Evolutionary conservation across 1,140 invertebrate genomes (phyloP), one percentile per base, ranked within the genome.

Genomic region (Orchesella cincta): DNA sequence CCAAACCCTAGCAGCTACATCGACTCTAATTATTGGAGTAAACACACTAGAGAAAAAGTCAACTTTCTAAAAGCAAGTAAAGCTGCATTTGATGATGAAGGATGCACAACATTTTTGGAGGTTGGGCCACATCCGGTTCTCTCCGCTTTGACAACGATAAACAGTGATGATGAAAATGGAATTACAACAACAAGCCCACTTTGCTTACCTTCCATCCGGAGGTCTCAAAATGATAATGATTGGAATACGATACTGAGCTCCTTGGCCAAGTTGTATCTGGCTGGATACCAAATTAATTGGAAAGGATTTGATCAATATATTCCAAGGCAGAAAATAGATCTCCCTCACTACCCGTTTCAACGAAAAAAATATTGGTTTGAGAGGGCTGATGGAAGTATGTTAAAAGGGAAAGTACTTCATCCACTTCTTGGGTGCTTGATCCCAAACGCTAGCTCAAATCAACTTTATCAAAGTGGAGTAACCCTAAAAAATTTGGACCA

Each of bases 311-410:
- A 73, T 26, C 14, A 28, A 18, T 28, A n/a, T 14, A 39, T n/a
- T 26, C 16, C 8, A 14, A 3, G 71, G 26, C 52, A 28, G 46
- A 57, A 57, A 23, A 73, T 73, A 8, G 3, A 14, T 12, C 31
- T 80, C 12, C 79, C 79, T 18, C 54, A 34, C 0, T 76, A 80
- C 35, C 76, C 72, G 16, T 80, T 77, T 54, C 76, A 80, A 16
- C 16, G 76, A n/a, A 36, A 77, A 52, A 54, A 64, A 18, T 77
- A 33, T 39, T 80, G 79, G 79, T 72, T 31, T 34, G 70, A 73
- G 39, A 20, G 20, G 39, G 62, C 33, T 33, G 62, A 67, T 23
- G 8, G 62, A 8, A 67, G 28, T 16, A 35, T 8, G 14, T 14
- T 29, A n/a, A 29, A 14, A 8, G 23, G 8, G 16, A 51, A 39